Evolutionary conservation across 2,797 vertebrate genomes (phyloP), one percentile per base, ranked within the genome.

Genomic region (Acanthurus lineatus): DNA sequence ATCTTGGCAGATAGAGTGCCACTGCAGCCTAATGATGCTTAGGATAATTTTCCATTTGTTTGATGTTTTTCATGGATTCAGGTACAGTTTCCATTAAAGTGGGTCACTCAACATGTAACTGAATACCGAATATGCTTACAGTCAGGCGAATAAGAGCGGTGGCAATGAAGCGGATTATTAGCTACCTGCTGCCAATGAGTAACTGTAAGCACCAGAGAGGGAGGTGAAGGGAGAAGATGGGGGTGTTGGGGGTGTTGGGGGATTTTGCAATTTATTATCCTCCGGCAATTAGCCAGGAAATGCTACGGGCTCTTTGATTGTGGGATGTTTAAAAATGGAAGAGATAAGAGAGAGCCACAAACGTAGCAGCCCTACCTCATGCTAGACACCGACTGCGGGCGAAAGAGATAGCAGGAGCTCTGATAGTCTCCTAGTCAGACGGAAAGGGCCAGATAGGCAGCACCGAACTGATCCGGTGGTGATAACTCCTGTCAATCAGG

Each of bases 401-500:
- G 49, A 16, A 87, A 80, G 80, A 94, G 95, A 96, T 94, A 95
- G 93, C 82, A 83, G 81, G 66, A 88, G 87, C 91, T 85, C 87
- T 67, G 91, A 92, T 91, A 92, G 93, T 89, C 91, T 88, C 76
- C 74, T 20, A 90, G 92, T 90, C 88, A 89, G 85, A 92, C 83
- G 54, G 86, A 86, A 73, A 91, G 79, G 86, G 86, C 65, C 76
- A 88, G 92, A 93, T 90, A 93, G 88, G 82, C 83, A 85, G 89
- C 53, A 65, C 85, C 76, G 77, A 91, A 81, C 86, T 88, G 93
- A 95, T 95, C 85, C 69, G 80, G 78, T 42, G 85, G 85, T 81
- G 94, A 94, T 90, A 91, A 86, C 83, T 78, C 66, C 93, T 93
- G 95, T 94, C 95, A 96, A 89, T 96, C 95, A 94, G 81, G 91